A percentile compares a stretch with the other conserved stretches of the same genome.
Evolutionary conservation across 1,140 invertebrate genomes (phyloP).

Genomic region (Hyphantria cunea): DNA sequence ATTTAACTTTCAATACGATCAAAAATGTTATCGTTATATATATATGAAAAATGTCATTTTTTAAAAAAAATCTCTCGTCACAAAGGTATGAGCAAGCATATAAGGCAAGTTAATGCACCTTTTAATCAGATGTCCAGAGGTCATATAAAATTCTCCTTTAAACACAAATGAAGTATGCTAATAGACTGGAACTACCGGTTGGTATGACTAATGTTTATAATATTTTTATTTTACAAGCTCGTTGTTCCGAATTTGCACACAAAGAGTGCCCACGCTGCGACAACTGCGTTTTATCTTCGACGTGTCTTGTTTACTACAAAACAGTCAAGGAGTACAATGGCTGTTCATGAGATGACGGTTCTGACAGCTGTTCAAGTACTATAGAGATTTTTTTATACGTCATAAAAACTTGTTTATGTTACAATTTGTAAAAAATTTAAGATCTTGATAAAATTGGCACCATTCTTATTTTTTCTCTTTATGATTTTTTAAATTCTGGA

Average conservation of each 20-base stretch:
- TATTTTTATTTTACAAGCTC: constrained; percentile 47
- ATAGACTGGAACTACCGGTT: constrained; percentile 25
- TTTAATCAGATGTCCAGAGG: too few species aligned
- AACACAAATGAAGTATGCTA: constrained; percentile 18
- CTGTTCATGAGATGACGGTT: not conserved
- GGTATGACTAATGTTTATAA: constrained; percentile 49
- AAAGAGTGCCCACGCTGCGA: constrained; percentile 41
- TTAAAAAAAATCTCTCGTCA: too few species aligned
- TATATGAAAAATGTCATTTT: too few species aligned
- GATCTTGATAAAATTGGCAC: too few species aligned
- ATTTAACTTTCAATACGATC: too few species aligned
- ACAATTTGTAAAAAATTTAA: not conserved
- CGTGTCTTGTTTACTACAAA: constrained; percentile 10
- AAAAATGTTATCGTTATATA: too few species aligned
- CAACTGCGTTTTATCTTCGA: constrained; percentile 18
- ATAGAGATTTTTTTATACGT: not conserved
- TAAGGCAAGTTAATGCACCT: too few species aligned
- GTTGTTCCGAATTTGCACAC: constrained; percentile 54
- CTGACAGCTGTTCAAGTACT: not conserved
- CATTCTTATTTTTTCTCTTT: too few species aligned
- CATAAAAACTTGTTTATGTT: not conserved
- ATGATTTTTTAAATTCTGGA: too few species aligned
- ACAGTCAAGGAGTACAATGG: not conserved
- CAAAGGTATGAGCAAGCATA: too few species aligned
- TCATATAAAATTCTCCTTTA: not conserved